A percentile compares a stretch with the other conserved stretches of the same genome.
These are phyloP conservation scores for Trisateles emortualis DNA, from an alignment of 2,888 invertebrate species.

Conservation along the genomic window DNA sequence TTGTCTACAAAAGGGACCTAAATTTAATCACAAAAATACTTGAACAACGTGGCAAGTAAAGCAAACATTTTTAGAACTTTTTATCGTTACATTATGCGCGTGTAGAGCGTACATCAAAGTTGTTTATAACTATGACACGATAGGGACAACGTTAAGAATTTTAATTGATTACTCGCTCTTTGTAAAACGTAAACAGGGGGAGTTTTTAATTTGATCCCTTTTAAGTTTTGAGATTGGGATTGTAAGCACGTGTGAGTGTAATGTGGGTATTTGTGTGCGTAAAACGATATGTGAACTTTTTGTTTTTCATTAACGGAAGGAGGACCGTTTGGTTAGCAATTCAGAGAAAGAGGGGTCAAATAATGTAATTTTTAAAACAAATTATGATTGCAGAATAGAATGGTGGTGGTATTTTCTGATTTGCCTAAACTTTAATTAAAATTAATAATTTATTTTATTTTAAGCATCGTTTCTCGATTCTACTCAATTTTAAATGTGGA, in stretches of 20 bases:
- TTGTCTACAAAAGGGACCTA: not conserved
- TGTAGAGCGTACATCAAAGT: constrained; percentile 61
- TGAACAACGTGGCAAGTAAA: constrained; percentile 8
- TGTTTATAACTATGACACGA: constrained; percentile 69
- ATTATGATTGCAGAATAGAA: constrained; percentile 1
- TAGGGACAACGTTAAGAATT: constrained; percentile 60
- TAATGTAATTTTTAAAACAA: constrained; percentile 8
- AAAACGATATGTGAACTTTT: constrained; percentile 18
- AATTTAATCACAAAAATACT: constrained; percentile 11
- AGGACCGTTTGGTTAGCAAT: constrained; percentile 13
- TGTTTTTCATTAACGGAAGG: constrained; percentile 16
- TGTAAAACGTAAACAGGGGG: constrained; percentile 71
- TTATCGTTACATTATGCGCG: constrained; percentile 48
- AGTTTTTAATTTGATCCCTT: constrained; percentile 68
- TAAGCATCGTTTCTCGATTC: too few species aligned
- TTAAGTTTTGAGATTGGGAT: constrained; percentile 48
- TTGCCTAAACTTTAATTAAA: too few species aligned
- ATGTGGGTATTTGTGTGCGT: constrained; percentile 27
- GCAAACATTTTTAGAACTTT: constrained; percentile 55
- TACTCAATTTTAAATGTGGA: too few species aligned
- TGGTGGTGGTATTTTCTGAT: too few species aligned
- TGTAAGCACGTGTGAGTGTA: constrained; percentile 43
- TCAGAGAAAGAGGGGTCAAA: constrained; percentile 1
- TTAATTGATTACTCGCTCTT: constrained; percentile 69
- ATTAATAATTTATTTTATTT: too few species aligned